phyloP scores from a whole-genome alignment of 2,888 invertebrate genomes.

The Cephus rjabovi region DNA sequence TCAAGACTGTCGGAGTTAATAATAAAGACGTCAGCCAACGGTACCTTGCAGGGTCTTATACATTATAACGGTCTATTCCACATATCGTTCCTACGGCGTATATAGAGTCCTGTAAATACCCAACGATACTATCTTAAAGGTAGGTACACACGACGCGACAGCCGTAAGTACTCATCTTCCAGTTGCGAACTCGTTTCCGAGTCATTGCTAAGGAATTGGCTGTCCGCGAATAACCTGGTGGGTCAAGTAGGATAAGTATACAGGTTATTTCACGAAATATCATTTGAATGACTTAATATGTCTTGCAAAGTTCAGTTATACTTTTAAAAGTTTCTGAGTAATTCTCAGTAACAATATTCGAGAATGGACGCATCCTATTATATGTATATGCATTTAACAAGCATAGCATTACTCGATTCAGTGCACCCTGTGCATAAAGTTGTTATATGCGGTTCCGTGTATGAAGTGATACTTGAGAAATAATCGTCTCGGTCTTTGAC shows the following conservation, averaged over 20 bases:
- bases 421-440: neutral
- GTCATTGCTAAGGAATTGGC: neutral
- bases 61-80: conserved; percentile 48
- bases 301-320: neutral
- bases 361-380: neutral
- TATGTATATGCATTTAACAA: neutral
- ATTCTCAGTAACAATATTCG: neutral
- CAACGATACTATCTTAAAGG: neutral
- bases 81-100: conserved; percentile 26
- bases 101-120: conserved; percentile 6
- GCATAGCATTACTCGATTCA: neutral
- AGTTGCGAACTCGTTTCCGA: neutral
- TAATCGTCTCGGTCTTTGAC: neutral
- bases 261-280: neutral
- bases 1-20: neutral
- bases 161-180: neutral
- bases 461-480: neutral
- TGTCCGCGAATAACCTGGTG: neutral
- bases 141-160: neutral
- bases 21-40: conserved; percentile 19
- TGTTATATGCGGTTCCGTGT: neutral
- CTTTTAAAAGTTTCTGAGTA: neutral
- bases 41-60: conserved; percentile 26
- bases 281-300: neutral
- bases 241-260: neutral